Conservation (phyloP, 64 coral and sea anemone species). For the Astreopora myriophthalma region DNA sequence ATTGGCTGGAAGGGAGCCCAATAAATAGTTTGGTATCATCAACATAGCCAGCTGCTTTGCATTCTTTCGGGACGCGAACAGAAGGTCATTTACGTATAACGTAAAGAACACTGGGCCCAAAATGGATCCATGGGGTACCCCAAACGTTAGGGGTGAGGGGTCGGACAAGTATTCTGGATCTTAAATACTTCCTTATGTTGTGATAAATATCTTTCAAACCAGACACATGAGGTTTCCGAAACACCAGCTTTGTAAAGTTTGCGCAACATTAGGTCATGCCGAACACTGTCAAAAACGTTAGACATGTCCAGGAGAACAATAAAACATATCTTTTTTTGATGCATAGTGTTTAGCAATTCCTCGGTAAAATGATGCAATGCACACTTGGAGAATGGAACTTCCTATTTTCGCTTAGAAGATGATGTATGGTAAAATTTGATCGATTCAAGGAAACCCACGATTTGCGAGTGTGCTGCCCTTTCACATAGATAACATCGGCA, state of each 20-base stretch:
- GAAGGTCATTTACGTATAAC: background rate
- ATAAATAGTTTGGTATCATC: background rate
- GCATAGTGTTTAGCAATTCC: constrained; percentile 23
- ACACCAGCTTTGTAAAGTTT: constrained; percentile 46
- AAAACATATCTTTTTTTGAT: constrained; percentile 46
- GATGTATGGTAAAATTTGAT: background rate
- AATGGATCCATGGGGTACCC: constrained; percentile 26
- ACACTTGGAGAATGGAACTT: constrained; percentile 39
- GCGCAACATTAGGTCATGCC: constrained; percentile 26
- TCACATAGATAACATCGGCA: constrained; percentile 62
- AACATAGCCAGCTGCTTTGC: constrained; percentile 2
- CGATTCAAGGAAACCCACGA: constrained; percentile 6
- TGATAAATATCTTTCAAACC: constrained; percentile 39
- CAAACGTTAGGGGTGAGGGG: background rate
- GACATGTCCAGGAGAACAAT: constrained; percentile 53
- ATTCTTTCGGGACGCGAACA: background rate
- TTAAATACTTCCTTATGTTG: constrained; percentile 33
- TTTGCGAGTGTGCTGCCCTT: constrained; percentile 8
- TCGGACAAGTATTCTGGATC: constrained; percentile 32
- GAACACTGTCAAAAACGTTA: constrained; percentile 36
- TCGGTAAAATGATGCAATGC: constrained; percentile 46
- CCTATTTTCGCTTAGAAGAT: background rate
- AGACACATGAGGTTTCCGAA: background rate
- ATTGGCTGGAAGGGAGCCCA: no score
- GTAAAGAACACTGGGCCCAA: constrained; percentile 13